phyloP scores from a whole-genome alignment of 2,113 vertebrate species.

The Lepisosteus oculatus region DNA sequence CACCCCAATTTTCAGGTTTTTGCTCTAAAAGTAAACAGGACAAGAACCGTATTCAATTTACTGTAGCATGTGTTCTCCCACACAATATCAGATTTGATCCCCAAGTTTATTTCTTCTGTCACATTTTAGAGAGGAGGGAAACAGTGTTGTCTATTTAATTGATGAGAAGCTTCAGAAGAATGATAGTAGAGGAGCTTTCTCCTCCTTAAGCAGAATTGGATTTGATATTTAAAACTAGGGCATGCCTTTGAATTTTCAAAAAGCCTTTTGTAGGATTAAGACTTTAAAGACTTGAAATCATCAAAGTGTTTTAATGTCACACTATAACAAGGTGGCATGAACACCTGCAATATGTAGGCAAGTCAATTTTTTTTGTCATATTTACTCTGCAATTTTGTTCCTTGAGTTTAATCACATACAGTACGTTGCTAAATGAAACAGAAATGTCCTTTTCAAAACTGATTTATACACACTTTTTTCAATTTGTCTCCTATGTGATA shows the following conservation, averaged over 20 bases:
- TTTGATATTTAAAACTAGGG: constrained; percentile 45
- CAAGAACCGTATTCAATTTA: constrained; percentile 47
- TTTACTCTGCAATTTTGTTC: constrained; percentile 4
- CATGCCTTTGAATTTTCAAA: constrained; percentile 46
- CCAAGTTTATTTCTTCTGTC: constrained; percentile 43
- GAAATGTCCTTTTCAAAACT: too few relatives aligned
- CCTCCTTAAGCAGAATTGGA: constrained; percentile 9
- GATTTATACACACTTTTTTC: too few relatives aligned
- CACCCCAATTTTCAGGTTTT: too few relatives aligned
- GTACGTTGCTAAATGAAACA: too few relatives aligned
- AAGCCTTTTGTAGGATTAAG: constrained; percentile 57
- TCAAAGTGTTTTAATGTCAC: constrained; percentile 57
- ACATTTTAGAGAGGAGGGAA: constrained; percentile 21
- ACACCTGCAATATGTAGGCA: constrained; percentile 36
- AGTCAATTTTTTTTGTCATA: constrained; percentile 24
- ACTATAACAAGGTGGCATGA: constrained; percentile 31
- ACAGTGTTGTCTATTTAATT: constrained; percentile 22
- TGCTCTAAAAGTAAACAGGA: constrained; percentile 22
- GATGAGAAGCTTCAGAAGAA: constrained; percentile 18
- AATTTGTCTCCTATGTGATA: too few relatives aligned
- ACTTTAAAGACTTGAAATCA: constrained; percentile 54
- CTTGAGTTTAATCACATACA: too few relatives aligned
- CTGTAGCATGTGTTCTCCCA: constrained; percentile 35
- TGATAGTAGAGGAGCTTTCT: constrained; percentile 30
- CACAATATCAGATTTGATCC: constrained; percentile 46